These are phyloP conservation scores for Ashinkailepas kermadecensis DNA, from an alignment of 2,888 invertebrate species.

Conservation along the genomic window DNA sequence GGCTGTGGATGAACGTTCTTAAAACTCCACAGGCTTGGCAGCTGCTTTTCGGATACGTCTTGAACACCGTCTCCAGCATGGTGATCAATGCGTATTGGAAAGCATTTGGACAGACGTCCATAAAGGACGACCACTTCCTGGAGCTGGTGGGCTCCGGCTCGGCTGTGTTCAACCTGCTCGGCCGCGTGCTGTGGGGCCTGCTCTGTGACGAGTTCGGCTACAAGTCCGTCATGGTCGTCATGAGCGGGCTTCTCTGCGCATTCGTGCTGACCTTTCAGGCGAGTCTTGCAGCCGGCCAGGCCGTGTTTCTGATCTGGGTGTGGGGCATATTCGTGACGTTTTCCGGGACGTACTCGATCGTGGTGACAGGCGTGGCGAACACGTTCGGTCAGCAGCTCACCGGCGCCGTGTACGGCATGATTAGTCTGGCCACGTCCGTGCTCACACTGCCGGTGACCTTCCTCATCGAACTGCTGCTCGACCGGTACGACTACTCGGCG, in stretches of 20 bases:
- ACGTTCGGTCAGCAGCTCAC: slow-evolving; percentile 37
- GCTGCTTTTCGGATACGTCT: slow-evolving; percentile 40
- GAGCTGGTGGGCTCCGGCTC: slow-evolving; percentile 45
- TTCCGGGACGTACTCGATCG: slow-evolving; percentile 40
- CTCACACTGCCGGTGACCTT: too few relatives aligned
- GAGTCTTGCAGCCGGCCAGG: slow-evolving; percentile 36
- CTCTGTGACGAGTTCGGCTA: slow-evolving; percentile 32
- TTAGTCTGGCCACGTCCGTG: neutral
- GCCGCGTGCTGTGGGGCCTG: slow-evolving; percentile 45
- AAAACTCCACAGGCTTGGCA: slow-evolving; percentile 38
- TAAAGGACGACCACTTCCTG: slow-evolving; percentile 46
- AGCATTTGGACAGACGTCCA: slow-evolving; percentile 44
- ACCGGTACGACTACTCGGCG: too few relatives aligned
- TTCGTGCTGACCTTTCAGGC: slow-evolving; percentile 36
- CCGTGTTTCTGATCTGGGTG: slow-evolving; percentile 39
- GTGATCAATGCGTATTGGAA: slow-evolving; percentile 43
- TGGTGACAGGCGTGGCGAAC: slow-evolving; percentile 41
- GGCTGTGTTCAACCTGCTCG: slow-evolving; percentile 45
- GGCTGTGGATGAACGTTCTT: slow-evolving; percentile 35
- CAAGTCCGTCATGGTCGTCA: slow-evolving; percentile 36
- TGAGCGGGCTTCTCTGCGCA: slow-evolving; percentile 32
- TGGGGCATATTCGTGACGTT: slow-evolving; percentile 40
- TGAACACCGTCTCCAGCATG: slow-evolving; percentile 38
- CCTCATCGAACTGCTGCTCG: too few relatives aligned
- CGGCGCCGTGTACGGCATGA: neutral